Evolutionary conservation across 2,113 vertebrate genomes (phyloP), one percentile per base, ranked within the genome.

Genomic region (Elephas maximus): DNA sequence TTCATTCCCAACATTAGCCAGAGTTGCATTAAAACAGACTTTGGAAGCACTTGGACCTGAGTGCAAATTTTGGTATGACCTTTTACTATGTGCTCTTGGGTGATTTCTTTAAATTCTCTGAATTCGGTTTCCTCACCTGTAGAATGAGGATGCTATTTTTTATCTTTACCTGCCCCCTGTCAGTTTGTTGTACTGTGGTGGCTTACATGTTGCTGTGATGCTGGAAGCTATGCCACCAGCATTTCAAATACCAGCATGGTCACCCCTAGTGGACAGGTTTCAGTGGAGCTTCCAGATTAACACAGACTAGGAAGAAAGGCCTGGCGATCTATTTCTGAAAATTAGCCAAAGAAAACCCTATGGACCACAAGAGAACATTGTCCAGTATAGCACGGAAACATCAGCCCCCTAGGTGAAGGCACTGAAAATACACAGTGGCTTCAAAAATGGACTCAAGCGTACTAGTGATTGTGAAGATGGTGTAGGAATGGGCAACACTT

Each of bases 91-190:
- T 51, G 18, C n/a, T 92, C 30, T 67, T 41, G 30, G 84, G 8
- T 11, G 28, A 15, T 71, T 88, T 67, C n/a, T 63, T 96, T 63
- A 45, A 80, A 62, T 96, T 90, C 41, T 92, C 37, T 60, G 21
- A 78, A 81, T 17, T 85, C 80, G 0, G 14, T 73, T 71, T 57
- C 28, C 10, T 20, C 8, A 30, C 11, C 33, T 77, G 1, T 45
- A 63, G 78, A 86, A 30, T 67, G 14, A 41, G 17, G 51, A 26
- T 83, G 45, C 51, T 37, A 60, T 23, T 94, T 60, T 48, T 0
- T 15, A 23, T n/a, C 15, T 65, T 21, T 20, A 23, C 60, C 5
- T 23, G 5, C 5, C 21, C 60, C 18, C 53, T 57, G 11, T 17
- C 53, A 57, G 60, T 62, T 23, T 62, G 17, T 12, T 18, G 18